Evolutionary conservation across 2,888 invertebrate species (phyloP), one percentile per base, ranked within the genome.

Genomic region (Pristionchus maxplancki): DNA sequence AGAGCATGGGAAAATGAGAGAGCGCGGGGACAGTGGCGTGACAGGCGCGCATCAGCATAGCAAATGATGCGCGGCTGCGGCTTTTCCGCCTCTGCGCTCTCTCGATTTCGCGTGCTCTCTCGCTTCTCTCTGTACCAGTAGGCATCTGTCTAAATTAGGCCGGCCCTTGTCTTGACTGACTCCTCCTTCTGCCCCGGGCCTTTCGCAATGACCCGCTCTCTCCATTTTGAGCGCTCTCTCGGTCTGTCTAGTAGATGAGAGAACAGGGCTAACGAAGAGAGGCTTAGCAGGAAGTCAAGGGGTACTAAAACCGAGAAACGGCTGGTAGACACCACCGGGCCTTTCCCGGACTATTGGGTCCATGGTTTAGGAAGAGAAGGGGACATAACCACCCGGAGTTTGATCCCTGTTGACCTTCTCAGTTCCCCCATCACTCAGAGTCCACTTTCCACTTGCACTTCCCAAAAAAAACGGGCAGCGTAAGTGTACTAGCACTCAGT

Each of bases 61-160:
- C 44, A 78, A 78, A 78, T n/a, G n/a, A n/a, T 78, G 40, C 44
- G 40, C 44, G 4, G 37, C 44, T 28, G 17, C 44, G 28, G 20
- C 78, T 78, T 78, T 24, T 74, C 37, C 74, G 9, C 9, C 78
- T 9, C 78, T n/a, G 13, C 2, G 28, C 44, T 58, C 58, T 58
- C 58, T 58, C 58, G 24, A 0, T 58, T 58, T n/a, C 2, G n/a
- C 58, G 24, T 58, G 58, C n/a, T 58, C 58, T 58, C 58, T 58
- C n/a, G n/a, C 74, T 20, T 48, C 78, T 74, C 31, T 74, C 40
- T 5, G 44, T 44, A 44, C 20, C 34, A 37, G 31, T 1, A 71
- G 67, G 24, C 71, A 74, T 74, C 78, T 78, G 78, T 78, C 78
- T 78, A 74, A 74, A 40, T 74, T 74, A 74, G 71, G 31, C n/a